Base-by-base conservation (phyloP, 2,113 vertebrate species). In the Microcebus jonahi region DNA sequence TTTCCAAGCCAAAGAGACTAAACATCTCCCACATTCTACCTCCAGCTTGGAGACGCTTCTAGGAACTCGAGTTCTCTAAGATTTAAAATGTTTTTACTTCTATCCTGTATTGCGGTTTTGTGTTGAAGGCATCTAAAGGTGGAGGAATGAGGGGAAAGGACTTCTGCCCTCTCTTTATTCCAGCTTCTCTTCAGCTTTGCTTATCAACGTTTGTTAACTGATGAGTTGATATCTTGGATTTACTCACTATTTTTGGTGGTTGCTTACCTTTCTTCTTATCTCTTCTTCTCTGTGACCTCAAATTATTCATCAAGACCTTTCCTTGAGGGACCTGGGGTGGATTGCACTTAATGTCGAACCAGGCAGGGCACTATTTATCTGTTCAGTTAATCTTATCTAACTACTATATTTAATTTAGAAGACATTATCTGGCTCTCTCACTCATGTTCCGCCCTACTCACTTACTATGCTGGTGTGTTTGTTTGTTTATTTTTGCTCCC, bases 371-470 rank as follows among this genome's bases (percentile, higher is more conserved):
- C 27, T 79, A 8, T 55, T 73, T 86, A 25, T 70, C 86, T 87
- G 39, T 67, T 31, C 0, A 18, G 13, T 80, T 65, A 76, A 6
- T 20, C 65, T 86, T 93, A 87, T 68, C 73, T 94, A 45, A 91
- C 45, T 50, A 80, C 31, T 45, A n/a, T 85, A 57, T 73, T 96
- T 91, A 89, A 92, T 59, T 94, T 93, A 59, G 42, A 92, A 85
- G 59, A 12, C 42, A 63, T 87, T 76, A 59, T 50, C 57, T 81
- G 79, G 8, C 20, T 90, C n/a, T 84, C 29, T 57, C 63, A 57
- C 14, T 48, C 27, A 57, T 50, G 8, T 42, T 84, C 23, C 15
- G 27, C 67, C 2, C 31, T 45, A 9, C 1, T 82, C 10, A 13
- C 34, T 92, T 88, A 29, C 42, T 77, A 42, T 55, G 42, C 36